These are phyloP conservation scores for Aplidium turbinatum DNA, from an alignment of 23 tunicate genomes.

Conservation along the genomic window DNA sequence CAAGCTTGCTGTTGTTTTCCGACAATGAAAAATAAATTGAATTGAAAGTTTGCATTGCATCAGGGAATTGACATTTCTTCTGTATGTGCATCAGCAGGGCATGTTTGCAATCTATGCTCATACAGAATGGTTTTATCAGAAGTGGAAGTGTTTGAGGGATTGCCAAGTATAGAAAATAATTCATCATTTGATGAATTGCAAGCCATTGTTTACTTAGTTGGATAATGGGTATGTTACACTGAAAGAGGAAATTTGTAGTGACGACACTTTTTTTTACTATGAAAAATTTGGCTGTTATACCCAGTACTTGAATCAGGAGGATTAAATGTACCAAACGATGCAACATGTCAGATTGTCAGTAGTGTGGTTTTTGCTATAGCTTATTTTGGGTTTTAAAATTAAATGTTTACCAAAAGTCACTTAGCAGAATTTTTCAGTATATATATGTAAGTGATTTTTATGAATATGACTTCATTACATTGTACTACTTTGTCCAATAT, in stretches of 20 bases:
- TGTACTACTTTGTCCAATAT: conserved; percentile 3
- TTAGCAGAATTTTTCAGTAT: not conserved
- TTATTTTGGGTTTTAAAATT: not conserved
- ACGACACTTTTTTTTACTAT: not conserved
- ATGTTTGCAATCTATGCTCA: not conserved
- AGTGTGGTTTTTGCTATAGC: conserved; percentile 1
- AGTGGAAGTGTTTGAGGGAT: not conserved
- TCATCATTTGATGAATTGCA: conserved; percentile 7
- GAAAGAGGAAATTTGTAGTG: not conserved
- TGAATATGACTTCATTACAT: not conserved
- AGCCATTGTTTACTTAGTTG: not conserved
- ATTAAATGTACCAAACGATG: conserved; percentile 7
- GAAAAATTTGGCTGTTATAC: conserved; percentile 2
- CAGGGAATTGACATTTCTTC: not conserved
- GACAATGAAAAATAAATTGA: no score
- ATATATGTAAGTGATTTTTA: not conserved
- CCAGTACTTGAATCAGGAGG: not conserved
- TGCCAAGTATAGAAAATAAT: not conserved
- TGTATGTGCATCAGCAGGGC: not conserved
- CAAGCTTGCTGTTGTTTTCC: no score
- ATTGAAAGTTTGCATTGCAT: no score
- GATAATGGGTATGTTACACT: conserved; percentile 5
- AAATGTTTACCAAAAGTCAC: not conserved
- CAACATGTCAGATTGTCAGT: conserved; percentile 6
- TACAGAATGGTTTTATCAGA: not conserved